Evolutionary conservation across 2,888 invertebrate genomes (phyloP), one percentile per base, ranked within the genome.

Genomic region (Cantharis nigra): DNA sequence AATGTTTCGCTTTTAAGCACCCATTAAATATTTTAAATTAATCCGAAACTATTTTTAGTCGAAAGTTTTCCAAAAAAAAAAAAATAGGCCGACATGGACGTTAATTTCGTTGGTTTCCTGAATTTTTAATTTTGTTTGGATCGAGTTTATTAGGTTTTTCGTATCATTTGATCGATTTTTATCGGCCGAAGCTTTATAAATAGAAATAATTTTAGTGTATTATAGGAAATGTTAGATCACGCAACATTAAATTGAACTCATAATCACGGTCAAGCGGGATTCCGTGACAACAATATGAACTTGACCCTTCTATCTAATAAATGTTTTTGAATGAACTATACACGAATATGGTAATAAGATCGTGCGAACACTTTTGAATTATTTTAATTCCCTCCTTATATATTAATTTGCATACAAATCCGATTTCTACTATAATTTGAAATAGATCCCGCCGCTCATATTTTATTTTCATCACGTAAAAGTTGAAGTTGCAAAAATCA

Each of bases 181-280:
- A 67, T 67, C 10, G 65, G 65, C 10, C 9, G 9, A 13, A 18
- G n/a, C n/a, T 71, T 71, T 74, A 77, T 63, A 77, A 74, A 77
- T 77, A 77, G 70, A 20, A 64, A 49, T 70, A 71, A 77, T 67
- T 77, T 72, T 62, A 70, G 62, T 67, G n/a, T 74, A 63, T 49
- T 33, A 72, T 71, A 62, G 20, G 30, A 63, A 65, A 28, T 23
- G 28, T 33, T 74, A 49, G 28, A 75, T 75, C 78, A 75, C 75
- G 78, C 75, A 33, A 78, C 71, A 73, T 74, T 77, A 78, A 78
- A 78, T 69, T 75, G 74, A 72, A 72, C 78, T 72, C 71, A 75
- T 75, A 78, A 75, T 78, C 74, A 75, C 74, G 77, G 77, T 74
- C 77, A 77, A 77, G 73, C 74, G 72, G 74, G 20, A 78, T 78